Conservation (phyloP, 2,888 invertebrate species). For the Mylabris sibirica region DNA sequence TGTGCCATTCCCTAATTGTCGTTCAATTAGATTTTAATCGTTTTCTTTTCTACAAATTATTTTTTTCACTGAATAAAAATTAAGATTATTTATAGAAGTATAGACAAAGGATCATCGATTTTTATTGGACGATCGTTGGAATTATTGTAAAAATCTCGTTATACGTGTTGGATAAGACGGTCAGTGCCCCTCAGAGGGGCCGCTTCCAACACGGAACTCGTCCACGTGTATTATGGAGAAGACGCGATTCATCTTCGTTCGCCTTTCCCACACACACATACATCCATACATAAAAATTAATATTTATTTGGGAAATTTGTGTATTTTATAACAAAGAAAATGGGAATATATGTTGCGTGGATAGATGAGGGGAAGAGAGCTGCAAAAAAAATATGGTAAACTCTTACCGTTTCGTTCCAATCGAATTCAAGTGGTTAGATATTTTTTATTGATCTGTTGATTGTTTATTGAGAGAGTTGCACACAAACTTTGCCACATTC, state of each 20-base stretch:
- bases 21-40: not conserved
- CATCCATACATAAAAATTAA: conserved; percentile 1
- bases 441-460: conserved; percentile 40
- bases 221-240: not conserved
- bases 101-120: not conserved
- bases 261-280: not conserved
- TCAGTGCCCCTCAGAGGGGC: conserved; percentile 17
- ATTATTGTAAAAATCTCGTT: not conserved
- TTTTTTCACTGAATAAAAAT: not conserved
- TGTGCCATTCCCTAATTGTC: conserved; percentile 1
- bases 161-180: not conserved
- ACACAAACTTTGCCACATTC: conserved; percentile 53
- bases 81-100: not conserved
- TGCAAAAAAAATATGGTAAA: not conserved
- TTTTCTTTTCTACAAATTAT: not conserved
- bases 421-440: conserved; percentile 48
- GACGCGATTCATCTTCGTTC: conserved; percentile 2
- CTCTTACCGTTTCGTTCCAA: conserved; percentile 44
- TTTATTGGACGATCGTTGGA: too few species aligned
- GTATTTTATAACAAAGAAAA: conserved; percentile 42
- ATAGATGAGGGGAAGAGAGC: not conserved
- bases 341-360: too few species aligned
- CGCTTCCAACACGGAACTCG: not conserved
- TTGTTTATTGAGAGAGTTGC: conserved; percentile 39
- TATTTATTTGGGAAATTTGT: conserved; percentile 37